A percentile compares a stretch with the other conserved stretches of the same genome.
Conservation (phyloP, 1,140 invertebrate genomes). For the Lysiphlebus fabarum region DNA sequence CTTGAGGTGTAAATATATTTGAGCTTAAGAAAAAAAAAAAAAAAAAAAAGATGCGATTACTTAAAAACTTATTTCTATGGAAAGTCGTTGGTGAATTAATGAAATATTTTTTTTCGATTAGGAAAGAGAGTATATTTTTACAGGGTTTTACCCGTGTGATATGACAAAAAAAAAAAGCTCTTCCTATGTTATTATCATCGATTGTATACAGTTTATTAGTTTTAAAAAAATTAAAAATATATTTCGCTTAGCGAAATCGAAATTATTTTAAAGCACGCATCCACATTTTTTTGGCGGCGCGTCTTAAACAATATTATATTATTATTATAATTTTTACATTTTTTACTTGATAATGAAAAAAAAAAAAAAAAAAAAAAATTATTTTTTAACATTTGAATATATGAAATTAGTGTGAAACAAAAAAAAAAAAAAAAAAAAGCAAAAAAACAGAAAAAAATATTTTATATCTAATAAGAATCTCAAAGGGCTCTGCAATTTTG, state of each 20-base stretch:
- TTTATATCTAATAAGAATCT: too few species aligned
- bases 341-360: too few species aligned
- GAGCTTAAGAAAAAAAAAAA: constrained; percentile 31
- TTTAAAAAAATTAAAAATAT: constrained; percentile 32
- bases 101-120: constrained; percentile 31
- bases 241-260: not conserved
- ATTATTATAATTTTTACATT: too few species aligned
- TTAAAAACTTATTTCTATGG: constrained; percentile 6
- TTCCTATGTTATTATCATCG: constrained; percentile 48
- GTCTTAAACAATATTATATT: too few species aligned
- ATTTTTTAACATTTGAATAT: too few species aligned
- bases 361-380: too few species aligned
- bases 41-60: constrained; percentile 8
- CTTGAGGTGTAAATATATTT: constrained; percentile 15
- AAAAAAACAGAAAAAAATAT: too few species aligned
- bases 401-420: too few species aligned
- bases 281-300: not conserved
- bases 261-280: constrained; percentile 4
- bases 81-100: constrained; percentile 7
- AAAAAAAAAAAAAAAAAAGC: too few species aligned
- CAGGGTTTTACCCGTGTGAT: constrained; percentile 51
- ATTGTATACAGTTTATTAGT: constrained; percentile 32
- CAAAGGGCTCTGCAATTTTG: too few species aligned
- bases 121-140: constrained; percentile 51
- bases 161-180: constrained; percentile 38